Evolutionary conservation across 2,888 invertebrate genomes (phyloP).

Genomic region (Cataglyphis altisquamis): DNA sequence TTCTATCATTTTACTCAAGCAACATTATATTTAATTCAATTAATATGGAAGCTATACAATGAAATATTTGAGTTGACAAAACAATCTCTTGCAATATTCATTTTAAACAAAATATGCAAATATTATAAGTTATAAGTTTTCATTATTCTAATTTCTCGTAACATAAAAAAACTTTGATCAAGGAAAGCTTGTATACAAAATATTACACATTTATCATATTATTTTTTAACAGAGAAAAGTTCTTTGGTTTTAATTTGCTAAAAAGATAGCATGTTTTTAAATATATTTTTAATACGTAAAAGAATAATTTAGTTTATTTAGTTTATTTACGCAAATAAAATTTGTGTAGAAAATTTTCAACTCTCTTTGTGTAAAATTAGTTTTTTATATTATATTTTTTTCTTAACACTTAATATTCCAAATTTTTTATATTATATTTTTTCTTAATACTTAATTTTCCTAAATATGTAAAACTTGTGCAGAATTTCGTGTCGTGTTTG

Average conservation of each 20-base stretch:
- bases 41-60: not conserved
- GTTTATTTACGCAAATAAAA: not conserved
- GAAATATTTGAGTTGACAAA: not conserved
- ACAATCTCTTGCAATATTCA: not conserved
- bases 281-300: not conserved
- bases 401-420: too few relatives aligned
- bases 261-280: not conserved
- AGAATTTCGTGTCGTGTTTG: not conserved
- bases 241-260: not conserved
- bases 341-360: not conserved
- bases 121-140: not conserved
- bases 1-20: not conserved
- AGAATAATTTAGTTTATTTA: not conserved
- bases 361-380: not conserved
- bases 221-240: not conserved
- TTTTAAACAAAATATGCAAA: not conserved
- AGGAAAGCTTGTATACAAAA: not conserved
- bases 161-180: not conserved
- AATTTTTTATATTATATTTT: not conserved
- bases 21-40: slow-evolving; percentile 15
- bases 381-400: too few relatives aligned
- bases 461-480: not conserved
- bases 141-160: not conserved
- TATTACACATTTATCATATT: not conserved
- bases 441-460: not conserved